Evolutionary conservation across 2,888 invertebrate species (phyloP), one percentile per base, ranked within the genome.

Genomic region (Acronicta aceris): DNA sequence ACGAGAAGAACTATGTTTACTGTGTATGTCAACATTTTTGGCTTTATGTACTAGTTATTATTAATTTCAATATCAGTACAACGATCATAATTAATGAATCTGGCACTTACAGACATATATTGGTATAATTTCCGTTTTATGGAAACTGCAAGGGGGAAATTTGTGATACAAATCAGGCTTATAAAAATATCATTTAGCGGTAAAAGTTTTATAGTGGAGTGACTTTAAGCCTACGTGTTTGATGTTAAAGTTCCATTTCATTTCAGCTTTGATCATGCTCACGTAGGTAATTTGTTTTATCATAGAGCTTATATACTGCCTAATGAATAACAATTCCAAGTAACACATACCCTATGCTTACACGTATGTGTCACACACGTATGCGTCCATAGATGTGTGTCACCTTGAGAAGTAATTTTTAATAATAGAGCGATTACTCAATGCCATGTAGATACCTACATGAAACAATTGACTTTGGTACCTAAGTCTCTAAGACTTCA

Each of bases 401-500:
- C 53, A 57, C 69, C 74, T 70, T 74, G 69, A 53, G 38, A 43
- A 67, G 68, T 53, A 53, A 61, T 54, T 41, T 51, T 43, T 69
- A 27, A 51, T 68, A 57, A 74, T 47, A 48, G 49, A 74, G 30
- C 69, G 46, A 74, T 68, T 57, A 74, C 59, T 72, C 73, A 72
- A 66, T 72, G 60, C 45, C 60, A 67, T 21, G 45, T 38, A 59
- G 25, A 21, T 45, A 52, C 10, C 25, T 45, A 38, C 51, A 36
- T 42, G 16, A 53, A 59, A 53, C 55, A 54, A 68, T 61, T 45
- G 46, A 51, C 47, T 61, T 51, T 47, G 36, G 30, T 54, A n/a
- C n/a, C n/a, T n/a, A 57, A 69, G 53, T 45, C 38, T 61, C 16
- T 27, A 15, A 17, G 7, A 42, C 50, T 60, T 60, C 33, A 30